Base-by-base conservation (phyloP, 2,797 vertebrate species). In the Kryptopterus vitreolus region DNA sequence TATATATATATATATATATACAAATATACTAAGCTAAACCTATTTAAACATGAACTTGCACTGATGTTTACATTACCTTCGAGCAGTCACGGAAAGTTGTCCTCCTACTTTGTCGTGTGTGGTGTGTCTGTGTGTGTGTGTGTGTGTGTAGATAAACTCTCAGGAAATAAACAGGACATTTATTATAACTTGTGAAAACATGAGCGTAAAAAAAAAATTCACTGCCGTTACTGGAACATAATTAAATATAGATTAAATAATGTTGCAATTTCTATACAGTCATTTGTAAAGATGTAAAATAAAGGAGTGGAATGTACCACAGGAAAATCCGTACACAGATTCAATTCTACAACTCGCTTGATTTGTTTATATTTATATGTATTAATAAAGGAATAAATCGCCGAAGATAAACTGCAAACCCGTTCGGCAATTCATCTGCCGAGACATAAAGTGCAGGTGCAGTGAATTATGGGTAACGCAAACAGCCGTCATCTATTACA, bases 51-150 rank as follows among this genome's bases (percentile, higher is more conserved):
- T 22, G 22, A 43, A 29, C 20, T 57, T 35, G 53, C 1, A 8
- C n/a, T 24, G 7, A 33, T 24, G 20, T 78, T 82, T 70, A 69
- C 46, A 55, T 55, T 58, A 62, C 9, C 38, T 76, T 15, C 20
- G n/a, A 72, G 61, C 55, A 7, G 52, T 61, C 46, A 48, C 4
- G 68, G 38, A 80, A 57, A 24, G n/a, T 73, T 11, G 38, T 29
- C 35, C n/a, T 6, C 2, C 22, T 58, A 18, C 52, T 43, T 74
- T 29, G 68, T 46, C 18, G 12, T 1, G 8, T 53, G 68, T 24
- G 29, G 31, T 26, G 20, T 31, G 58, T 15, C 7, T 26, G 2
- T 26, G 33, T 35, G 10, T 24, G 77, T 79, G 46, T 50, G 43
- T 16, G 24, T 11, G n/a, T 11, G 13, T 33, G 61, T 18, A 35